Base-by-base conservation (phyloP, 2,113 vertebrate species). In the Oxyura jamaicensis region DNA sequence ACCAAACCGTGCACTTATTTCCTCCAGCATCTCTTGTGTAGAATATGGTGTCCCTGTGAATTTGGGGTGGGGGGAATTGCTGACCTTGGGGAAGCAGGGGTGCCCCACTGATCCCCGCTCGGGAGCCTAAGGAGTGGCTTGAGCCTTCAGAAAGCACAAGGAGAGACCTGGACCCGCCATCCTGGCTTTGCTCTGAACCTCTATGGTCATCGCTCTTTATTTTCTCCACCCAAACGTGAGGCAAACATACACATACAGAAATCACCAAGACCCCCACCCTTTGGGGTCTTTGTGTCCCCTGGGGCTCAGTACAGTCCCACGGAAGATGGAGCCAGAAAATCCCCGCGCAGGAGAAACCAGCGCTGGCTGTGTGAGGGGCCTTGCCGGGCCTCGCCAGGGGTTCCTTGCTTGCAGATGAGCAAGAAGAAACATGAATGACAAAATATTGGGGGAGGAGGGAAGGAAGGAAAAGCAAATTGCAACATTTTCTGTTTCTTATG, bases 31-130 rank as follows among this genome's bases (percentile, higher is more conserved):
- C 17, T 3, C 25, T 15, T 23, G n/a, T 17, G 69, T n/a, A 56
- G 67, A 46, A 41, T 11, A 26, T 0, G 1, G 29, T 13, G 46
- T n/a, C 1, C 0, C 53, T 3, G 0, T 14, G 16, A 81, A 11
- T 28, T 20, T 11, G 29, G 3, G 6, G 16, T 8, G 17, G 12
- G 33, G 21, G 22, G 66, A 33, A 55, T 44, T 20, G 33, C 23
- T 41, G 52, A 7, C 25, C 22, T 26, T 11, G 36, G 65, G 50
- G 33, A 26, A 22, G 2, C 19, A n/a, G 15, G 48, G 81, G 35
- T 50, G 75, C 31, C 67, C 46, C 25, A 6, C 4, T 0, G 0
- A 35, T 41, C 35, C 41, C 71, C 20, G 8, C 67, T 25, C 26
- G 16, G 23, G n/a, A 48, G 23, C 44, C n/a, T 23, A 26, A 39